Base-by-base conservation (phyloP, 2,797 vertebrate genomes). In the Bryconaethiops microstoma region DNA sequence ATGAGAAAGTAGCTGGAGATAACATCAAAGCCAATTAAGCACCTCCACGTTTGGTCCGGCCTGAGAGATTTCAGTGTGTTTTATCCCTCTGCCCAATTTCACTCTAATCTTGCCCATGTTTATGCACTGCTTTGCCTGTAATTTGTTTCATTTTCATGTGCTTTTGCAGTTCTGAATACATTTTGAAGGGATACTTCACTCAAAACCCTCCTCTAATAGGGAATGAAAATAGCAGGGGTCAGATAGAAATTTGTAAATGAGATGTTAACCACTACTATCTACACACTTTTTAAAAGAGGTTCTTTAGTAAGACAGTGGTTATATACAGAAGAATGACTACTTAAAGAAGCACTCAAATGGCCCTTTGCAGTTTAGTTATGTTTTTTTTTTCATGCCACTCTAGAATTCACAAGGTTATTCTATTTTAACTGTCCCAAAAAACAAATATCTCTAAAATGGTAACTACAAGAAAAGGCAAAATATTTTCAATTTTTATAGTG, bases 21-120 rank as follows among this genome's bases (percentile, higher is more conserved):
- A 77, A 74, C 68, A 74, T 79, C 78, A 77, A 63, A 80, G 76
- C 74, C 74, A 83, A 80, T 83, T 83, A 83, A 73, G 74, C 69
- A 50, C 76, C 54, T 57, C 16, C 64, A 79, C 23, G 52, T 80
- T 72, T 64, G 59, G 64, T 72, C 72, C 54, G 79, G 65, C 77
- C 48, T 39, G 45, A 62, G 71, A 59, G 25, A 59, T 50, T 48
- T 64, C 35, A 65, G 54, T 39, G n/a, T 54, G 25, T 71, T 81
- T 54, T 35, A 70, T 63, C 74, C 65, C 70, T 76, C 57, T 70
- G n/a, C 5, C 65, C 65, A 68, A 68, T 68, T 68, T 45, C 8
- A n/a, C 23, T 68, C 23, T 68, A 45, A 68, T 68, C 65, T 68
- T 2, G 29, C 16, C 29, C 13, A 8, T 64, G 62, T 39, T 64